A percentile compares a stretch with the other conserved stretches of the same genome.
phyloP scores from a whole-genome alignment of 30 jellyfish, hydroid and myxozoan species.

The Aurelia coerulea region DNA sequence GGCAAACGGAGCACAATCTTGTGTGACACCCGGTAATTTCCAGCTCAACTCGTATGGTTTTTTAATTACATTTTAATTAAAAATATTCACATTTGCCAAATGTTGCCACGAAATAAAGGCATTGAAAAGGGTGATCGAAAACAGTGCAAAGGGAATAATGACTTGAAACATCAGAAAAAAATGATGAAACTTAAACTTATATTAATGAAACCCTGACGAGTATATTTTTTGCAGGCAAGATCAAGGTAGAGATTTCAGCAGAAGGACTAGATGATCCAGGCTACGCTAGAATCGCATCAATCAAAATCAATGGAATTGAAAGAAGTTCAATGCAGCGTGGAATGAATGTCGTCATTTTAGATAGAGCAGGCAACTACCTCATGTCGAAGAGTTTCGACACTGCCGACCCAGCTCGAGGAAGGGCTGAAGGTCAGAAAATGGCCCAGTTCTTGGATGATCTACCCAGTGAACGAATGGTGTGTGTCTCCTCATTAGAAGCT shows the following conservation, averaged over 20 bases:
- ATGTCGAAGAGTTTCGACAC: slow-evolving; percentile 89
- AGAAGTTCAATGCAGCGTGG: slow-evolving; percentile 92
- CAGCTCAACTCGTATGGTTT: too few relatives aligned
- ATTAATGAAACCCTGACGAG: too few relatives aligned
- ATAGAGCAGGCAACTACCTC: slow-evolving; percentile 84
- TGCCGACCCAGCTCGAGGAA: slow-evolving; percentile 79
- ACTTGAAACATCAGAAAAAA: too few relatives aligned
- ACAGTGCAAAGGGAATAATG: too few relatives aligned
- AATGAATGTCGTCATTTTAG: slow-evolving; percentile 81
- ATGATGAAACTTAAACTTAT: too few relatives aligned
- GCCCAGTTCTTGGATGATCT: slow-evolving; percentile 82
- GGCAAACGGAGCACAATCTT: too few relatives aligned
- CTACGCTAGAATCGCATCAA: slow-evolving; percentile 81
- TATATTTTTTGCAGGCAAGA: slow-evolving; percentile 53
- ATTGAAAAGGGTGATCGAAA: too few relatives aligned
- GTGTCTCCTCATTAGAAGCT: slow-evolving; percentile 84
- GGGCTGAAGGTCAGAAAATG: slow-evolving; percentile 81
- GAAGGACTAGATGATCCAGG: slow-evolving; percentile 88
- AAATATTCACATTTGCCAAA: too few relatives aligned
- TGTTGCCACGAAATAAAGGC: too few relatives aligned
- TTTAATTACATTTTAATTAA: too few relatives aligned
- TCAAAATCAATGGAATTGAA: slow-evolving; percentile 87
- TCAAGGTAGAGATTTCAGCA: slow-evolving; percentile 74
- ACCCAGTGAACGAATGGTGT: slow-evolving; percentile 89
- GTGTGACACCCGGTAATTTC: too few relatives aligned